A percentile compares a stretch with the other conserved stretches of the same genome.
Evolutionary conservation across 2,888 invertebrate species (phyloP).

Genomic region (Diarsia mendica): DNA sequence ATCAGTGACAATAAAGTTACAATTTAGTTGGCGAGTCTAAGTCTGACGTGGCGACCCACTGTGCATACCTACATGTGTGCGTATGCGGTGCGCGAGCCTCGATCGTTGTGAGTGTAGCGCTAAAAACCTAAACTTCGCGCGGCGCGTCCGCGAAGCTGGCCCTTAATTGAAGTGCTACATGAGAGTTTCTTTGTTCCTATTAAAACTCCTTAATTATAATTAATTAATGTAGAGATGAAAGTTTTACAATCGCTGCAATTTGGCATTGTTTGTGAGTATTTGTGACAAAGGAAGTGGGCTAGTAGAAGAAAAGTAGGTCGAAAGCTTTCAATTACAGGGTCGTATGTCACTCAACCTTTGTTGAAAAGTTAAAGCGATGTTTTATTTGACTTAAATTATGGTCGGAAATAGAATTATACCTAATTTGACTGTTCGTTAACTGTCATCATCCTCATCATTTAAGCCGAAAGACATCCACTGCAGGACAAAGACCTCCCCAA

Average conservation of each 20-base stretch:
- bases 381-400: not conserved
- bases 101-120: too few relatives aligned
- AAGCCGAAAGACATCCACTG: too few relatives aligned
- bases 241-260: constrained; percentile 58
- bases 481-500: too few relatives aligned
- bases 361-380: constrained; percentile 12
- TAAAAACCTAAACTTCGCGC: too few relatives aligned
- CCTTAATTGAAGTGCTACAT: constrained; percentile 26
- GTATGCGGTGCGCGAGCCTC: too few relatives aligned
- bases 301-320: constrained; percentile 39
- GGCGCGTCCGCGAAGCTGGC: too few relatives aligned
- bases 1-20: too few relatives aligned
- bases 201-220: constrained; percentile 49
- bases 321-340: constrained; percentile 34
- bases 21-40: too few relatives aligned
- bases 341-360: constrained; percentile 40
- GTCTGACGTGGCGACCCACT: too few relatives aligned
- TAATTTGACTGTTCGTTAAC: not conserved
- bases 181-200: constrained; percentile 17
- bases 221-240: constrained; percentile 58
- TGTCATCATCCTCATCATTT: too few relatives aligned
- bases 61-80: too few relatives aligned
- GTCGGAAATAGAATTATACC: not conserved
- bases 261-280: constrained; percentile 41
- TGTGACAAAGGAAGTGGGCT: constrained; percentile 44